These are phyloP conservation scores for Marronus borbonicus DNA, from an alignment of 2,888 invertebrate species.

Conservation along the genomic window DNA sequence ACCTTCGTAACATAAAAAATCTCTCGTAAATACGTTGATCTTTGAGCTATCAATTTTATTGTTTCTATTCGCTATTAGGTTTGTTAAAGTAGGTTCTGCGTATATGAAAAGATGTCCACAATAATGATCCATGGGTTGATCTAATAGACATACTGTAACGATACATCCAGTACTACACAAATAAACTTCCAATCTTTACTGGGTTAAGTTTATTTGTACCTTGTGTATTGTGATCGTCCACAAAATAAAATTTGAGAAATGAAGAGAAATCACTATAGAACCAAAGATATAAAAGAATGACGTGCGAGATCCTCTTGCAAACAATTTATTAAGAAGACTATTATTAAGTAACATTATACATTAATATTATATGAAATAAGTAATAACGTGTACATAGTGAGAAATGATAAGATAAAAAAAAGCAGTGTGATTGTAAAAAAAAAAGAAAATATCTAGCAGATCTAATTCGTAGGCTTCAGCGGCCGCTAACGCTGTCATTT, in stretches of 20 bases:
- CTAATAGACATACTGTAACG: no score
- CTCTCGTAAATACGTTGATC: no score
- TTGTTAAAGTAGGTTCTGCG: no score
- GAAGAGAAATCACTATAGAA: background rate
- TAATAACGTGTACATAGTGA: constrained; percentile 4
- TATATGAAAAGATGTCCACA: no score
- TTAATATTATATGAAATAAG: constrained; percentile 2
- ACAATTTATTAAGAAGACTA: background rate
- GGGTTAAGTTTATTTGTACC: no score
- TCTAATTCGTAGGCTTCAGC: background rate
- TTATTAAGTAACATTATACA: background rate
- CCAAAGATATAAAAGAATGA: constrained; percentile 1
- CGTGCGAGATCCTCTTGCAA: background rate
- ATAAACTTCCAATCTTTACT: no score
- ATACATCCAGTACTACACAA: no score
- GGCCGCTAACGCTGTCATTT: background rate
- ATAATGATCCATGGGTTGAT: no score
- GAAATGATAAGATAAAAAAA: background rate
- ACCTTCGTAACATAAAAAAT: no score
- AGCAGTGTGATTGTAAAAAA: background rate
- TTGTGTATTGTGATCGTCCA: background rate
- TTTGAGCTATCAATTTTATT: no score
- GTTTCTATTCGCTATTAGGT: no score
- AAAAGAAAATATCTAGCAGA: background rate
- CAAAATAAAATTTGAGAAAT: constrained; percentile 43